Evolutionary conservation across 2,113 vertebrate genomes (phyloP).

Genomic region (Tachuris rubrigastra): DNA sequence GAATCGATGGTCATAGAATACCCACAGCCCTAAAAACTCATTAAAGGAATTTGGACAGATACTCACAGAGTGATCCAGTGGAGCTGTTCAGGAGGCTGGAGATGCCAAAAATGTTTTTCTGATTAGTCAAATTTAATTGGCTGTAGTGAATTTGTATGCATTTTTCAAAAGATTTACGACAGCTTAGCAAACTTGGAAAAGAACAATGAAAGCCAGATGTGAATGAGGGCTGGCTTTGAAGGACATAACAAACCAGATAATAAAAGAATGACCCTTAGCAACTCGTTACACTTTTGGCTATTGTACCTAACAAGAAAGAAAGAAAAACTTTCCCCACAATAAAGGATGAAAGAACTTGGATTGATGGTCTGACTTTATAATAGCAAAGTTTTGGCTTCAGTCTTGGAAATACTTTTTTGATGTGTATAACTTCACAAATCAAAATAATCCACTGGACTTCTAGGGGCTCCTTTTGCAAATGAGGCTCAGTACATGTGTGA

Average conservation of each 20-base stretch:
- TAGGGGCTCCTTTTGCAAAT: background rate
- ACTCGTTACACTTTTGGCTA: background rate
- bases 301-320: background rate
- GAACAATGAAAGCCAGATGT: background rate
- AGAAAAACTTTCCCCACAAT: background rate
- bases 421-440: background rate
- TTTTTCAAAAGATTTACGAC: background rate
- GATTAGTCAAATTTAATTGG: constrained; percentile 2
- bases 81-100: background rate
- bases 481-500: background rate
- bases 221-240: background rate
- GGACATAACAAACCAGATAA: background rate
- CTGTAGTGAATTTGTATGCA: background rate
- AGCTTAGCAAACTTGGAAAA: background rate
- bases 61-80: background rate
- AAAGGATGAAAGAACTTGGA: background rate
- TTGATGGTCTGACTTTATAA: background rate
- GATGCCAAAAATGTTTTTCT: constrained; percentile 5
- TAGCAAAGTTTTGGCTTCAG: background rate
- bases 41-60: constrained; percentile 4
- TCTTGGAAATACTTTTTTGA: background rate
- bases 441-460: background rate
- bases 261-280: background rate
- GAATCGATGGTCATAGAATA: background rate
- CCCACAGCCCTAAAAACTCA: constrained; percentile 2